Evolutionary conservation across 2,888 invertebrate genomes (phyloP), one percentile per base, ranked within the genome.

Genomic region (Pterostichus niger): DNA sequence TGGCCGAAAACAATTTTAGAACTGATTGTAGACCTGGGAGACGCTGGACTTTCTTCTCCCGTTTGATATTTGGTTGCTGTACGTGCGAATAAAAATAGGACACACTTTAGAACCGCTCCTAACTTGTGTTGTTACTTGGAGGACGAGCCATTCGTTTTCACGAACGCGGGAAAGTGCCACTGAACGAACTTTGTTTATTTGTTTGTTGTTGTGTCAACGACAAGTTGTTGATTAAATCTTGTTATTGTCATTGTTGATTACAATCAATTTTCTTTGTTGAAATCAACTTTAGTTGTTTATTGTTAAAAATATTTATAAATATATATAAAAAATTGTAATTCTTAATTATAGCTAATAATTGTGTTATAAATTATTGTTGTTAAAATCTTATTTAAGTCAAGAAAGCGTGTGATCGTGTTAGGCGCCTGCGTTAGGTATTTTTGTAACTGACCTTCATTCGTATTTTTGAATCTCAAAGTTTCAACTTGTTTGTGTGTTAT

Each of bases 121-220:
- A 59, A 59, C 56, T 46, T 44, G 75, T 40, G 49, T 59, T 44
- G 56, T 35, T 71, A 44, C 40, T 40, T 40, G 3, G 40, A 40
- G 40, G 40, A 40, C 68, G 24, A 71, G 54, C 13, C 68, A 49
- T 82, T 82, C 61, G 82, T 71, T 56, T 68, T 49, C 54, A 40
- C 44, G 75, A 59, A 44, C 75, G 82, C 82, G 82, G 82, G 82
- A 82, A 82, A 82, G 82, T 82, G 75, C 59, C 11, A 61, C 75
- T 24, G 75, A 75, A 73, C 35, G 59, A 59, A 82, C 44, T 75
- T 73, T 46, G 64, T 80, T 54, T 82, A 75, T 82, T 82, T 54
- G 44, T 75, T 59, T 54, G 44, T 75, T 59, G 44, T 46, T 75
- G 44, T 82, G 81, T 54, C 71, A 81, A 68, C 81, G 9, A 76